A percentile compares a stretch with the other conserved stretches of the same genome.
These are phyloP conservation scores for Drosophila takahashii DNA, from an alignment of 1,140 invertebrate genomes.

Conservation along the genomic window DNA sequence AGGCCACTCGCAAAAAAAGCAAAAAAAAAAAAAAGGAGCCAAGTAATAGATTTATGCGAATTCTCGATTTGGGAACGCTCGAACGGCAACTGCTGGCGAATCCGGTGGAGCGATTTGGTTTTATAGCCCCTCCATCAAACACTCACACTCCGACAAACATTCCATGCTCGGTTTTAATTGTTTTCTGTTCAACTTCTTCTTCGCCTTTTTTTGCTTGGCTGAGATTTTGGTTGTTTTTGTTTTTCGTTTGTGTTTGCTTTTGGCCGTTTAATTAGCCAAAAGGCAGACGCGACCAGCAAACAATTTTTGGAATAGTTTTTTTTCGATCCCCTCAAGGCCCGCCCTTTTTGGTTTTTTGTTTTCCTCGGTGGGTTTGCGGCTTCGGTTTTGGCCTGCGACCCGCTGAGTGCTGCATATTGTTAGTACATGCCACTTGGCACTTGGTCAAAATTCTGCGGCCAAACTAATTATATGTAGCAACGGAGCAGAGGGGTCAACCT, in stretches of 20 bases:
- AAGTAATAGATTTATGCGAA: background rate
- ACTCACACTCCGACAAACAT: constrained; percentile 21
- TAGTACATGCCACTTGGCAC: constrained; percentile 57
- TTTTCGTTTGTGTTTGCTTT: constrained; percentile 19
- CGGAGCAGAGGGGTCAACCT: constrained; percentile 10
- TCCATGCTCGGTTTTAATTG: constrained; percentile 68
- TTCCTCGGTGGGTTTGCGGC: background rate
- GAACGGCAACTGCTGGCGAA: constrained; percentile 56
- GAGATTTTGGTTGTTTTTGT: constrained; percentile 26
- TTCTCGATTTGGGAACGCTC: constrained; percentile 33
- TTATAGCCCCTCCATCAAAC: constrained; percentile 53
- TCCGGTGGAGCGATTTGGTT: constrained; percentile 44
- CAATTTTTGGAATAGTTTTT: constrained; percentile 51
- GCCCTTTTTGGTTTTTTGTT: constrained; percentile 6
- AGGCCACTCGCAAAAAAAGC: constrained; percentile 13
- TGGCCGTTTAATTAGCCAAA: constrained; percentile 73
- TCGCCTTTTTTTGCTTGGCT: constrained; percentile 12
- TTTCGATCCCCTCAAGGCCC: constrained; percentile 15
- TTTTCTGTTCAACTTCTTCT: constrained; percentile 64
- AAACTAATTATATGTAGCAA: constrained; percentile 70
- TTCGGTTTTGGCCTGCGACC: constrained; percentile 21
- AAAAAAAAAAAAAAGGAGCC: background rate
- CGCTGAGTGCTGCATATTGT: constrained; percentile 26
- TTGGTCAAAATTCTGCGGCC: constrained; percentile 52
- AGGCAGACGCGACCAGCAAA: constrained; percentile 62